These are phyloP conservation scores for Enteromius unitaeniatus DNA, from an alignment of 2,797 vertebrate genomes.

Conservation along the genomic window DNA sequence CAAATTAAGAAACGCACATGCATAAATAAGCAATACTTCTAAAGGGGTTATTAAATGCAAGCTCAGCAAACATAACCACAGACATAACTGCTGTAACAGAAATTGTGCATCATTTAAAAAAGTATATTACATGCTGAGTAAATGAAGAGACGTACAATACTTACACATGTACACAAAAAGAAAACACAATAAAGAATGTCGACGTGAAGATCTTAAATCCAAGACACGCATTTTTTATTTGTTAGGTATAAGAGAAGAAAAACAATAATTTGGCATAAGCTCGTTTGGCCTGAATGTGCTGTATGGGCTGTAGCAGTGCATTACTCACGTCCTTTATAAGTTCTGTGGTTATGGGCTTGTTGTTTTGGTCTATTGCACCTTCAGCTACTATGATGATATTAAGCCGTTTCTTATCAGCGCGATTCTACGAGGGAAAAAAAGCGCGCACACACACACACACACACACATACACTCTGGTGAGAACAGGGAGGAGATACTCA, in stretches of 20 bases:
- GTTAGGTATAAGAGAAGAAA: background rate
- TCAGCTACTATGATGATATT: slow-evolving; percentile 89
- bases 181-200: background rate
- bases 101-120: background rate
- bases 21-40: background rate
- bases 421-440: slow-evolving; percentile 75
- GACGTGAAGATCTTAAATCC: background rate
- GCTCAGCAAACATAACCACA: slow-evolving; percentile 32
- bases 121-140: background rate
- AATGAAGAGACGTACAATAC: background rate
- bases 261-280: background rate
- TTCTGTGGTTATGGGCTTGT: slow-evolving; percentile 82
- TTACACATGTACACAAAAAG: background rate
- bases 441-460: slow-evolving; percentile 13
- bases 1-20: background rate
- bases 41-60: slow-evolving; percentile 17
- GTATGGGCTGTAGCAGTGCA: background rate
- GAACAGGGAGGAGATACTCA: slow-evolving; percentile 67
- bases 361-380: slow-evolving; percentile 84
- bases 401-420: slow-evolving; percentile 84
- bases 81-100: background rate
- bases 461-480: slow-evolving; percentile 12
- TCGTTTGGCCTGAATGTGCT: background rate
- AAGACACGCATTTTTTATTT: background rate
- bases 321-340: slow-evolving; percentile 83